These are phyloP conservation scores for Hydropsyche betteni DNA, from an alignment of 2,888 invertebrate species.

Conservation along the genomic window DNA sequence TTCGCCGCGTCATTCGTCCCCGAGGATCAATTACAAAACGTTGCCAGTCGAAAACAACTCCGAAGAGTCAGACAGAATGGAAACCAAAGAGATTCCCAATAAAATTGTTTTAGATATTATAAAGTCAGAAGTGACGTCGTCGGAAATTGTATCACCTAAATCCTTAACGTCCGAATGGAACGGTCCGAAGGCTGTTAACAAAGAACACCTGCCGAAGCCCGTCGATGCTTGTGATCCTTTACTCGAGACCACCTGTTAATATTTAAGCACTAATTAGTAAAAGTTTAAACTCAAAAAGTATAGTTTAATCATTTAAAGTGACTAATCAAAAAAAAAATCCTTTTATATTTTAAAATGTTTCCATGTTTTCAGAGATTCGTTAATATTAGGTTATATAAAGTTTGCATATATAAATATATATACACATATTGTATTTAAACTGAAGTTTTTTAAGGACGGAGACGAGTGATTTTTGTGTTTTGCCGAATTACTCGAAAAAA, in stretches of 20 bases:
- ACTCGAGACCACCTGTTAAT: constrained; percentile 59
- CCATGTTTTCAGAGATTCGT: too few relatives aligned
- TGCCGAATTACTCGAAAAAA: background rate
- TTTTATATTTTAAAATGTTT: background rate
- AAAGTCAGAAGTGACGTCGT: background rate
- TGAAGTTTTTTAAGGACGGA: too few relatives aligned
- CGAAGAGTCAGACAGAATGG: constrained; percentile 34
- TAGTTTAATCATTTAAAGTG: background rate
- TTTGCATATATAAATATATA: too few relatives aligned
- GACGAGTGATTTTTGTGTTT: too few relatives aligned
- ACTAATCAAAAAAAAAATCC: constrained; percentile 1
- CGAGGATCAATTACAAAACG: constrained; percentile 42
- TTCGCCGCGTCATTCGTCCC: constrained; percentile 44
- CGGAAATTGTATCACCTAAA: background rate
- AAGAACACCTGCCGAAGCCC: constrained; percentile 32
- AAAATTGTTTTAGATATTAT: constrained; percentile 36
- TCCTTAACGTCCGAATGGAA: background rate
- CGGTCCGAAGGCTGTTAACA: constrained; percentile 5
- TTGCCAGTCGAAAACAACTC: constrained; percentile 38
- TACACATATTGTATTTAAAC: too few relatives aligned
- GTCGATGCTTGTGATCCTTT: constrained; percentile 54
- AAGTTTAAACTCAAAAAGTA: background rate
- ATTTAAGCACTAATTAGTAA: constrained; percentile 34
- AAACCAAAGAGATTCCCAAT: constrained; percentile 36
- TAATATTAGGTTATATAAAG: too few relatives aligned